Percentiles rank a stretch among this genome's conserved stretches.
These are phyloP conservation scores for Habrosyne pyritoides DNA, from an alignment of 2,888 invertebrate species.

Conservation along the genomic window DNA sequence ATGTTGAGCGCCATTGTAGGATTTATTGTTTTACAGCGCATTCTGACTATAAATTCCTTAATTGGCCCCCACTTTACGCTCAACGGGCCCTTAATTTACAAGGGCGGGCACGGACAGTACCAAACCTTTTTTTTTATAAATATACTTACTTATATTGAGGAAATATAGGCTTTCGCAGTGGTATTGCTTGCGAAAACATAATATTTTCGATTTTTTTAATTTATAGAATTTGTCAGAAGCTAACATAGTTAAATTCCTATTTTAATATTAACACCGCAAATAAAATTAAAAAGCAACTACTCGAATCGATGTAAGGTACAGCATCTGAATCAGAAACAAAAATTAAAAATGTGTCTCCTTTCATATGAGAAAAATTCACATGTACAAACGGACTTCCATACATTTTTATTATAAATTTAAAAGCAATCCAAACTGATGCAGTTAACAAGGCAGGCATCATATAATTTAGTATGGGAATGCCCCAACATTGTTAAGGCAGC, in stretches of 20 bases:
- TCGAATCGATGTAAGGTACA: too few species aligned
- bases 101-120: conserved; percentile 70
- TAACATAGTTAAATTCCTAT: too few species aligned
- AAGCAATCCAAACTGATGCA: conserved; percentile 22
- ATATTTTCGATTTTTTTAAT: too few species aligned
- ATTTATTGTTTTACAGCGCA: conserved; percentile 81
- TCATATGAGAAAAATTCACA: neutral
- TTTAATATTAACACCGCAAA: too few species aligned
- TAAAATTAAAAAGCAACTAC: too few species aligned
- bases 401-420: neutral
- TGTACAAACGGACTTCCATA: neutral
- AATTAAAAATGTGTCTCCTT: too few species aligned
- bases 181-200: neutral
- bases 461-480: conserved; percentile 64
- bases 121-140: conserved; percentile 52
- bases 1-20: conserved; percentile 70
- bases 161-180: neutral
- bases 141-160: conserved; percentile 24
- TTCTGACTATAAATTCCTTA: conserved; percentile 78
- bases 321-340: too few species aligned
- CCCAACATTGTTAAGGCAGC: conserved; percentile 62
- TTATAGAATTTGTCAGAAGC: too few species aligned
- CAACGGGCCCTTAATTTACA: conserved; percentile 75
- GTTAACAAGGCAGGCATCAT: conserved; percentile 64
- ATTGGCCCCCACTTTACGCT: conserved; percentile 76